These are phyloP conservation scores for Merluccius polli DNA, from an alignment of 2,797 vertebrate genomes.

Conservation along the genomic window DNA sequence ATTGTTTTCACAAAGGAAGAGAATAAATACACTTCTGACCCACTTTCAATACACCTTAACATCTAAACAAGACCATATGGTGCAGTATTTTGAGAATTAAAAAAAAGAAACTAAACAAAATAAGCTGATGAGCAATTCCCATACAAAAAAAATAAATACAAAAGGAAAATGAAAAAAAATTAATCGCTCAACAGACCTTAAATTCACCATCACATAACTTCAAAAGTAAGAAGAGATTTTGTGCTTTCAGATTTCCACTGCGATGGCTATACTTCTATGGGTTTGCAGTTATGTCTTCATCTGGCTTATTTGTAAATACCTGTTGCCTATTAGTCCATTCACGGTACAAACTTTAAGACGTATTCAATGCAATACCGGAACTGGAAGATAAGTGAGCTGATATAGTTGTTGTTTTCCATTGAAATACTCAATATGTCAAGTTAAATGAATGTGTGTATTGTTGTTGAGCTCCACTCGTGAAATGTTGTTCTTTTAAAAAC, in stretches of 20 bases:
- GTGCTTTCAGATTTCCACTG: constrained; percentile 73
- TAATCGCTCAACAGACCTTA: constrained; percentile 42
- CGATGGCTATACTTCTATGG: constrained; percentile 68
- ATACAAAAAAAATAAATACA: constrained; percentile 59
- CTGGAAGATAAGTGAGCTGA: constrained; percentile 27
- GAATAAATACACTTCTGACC: constrained; percentile 75
- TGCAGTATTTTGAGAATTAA: constrained; percentile 64
- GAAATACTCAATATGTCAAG: constrained; percentile 30
- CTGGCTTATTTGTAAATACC: constrained; percentile 52
- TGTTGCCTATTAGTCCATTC: constrained; percentile 25
- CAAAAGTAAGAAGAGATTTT: constrained; percentile 63
- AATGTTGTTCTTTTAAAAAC: constrained; percentile 4
- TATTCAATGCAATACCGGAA: neutral
- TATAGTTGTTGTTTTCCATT: constrained; percentile 33
- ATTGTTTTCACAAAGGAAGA: constrained; percentile 73
- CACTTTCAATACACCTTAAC: constrained; percentile 70
- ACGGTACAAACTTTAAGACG: neutral
- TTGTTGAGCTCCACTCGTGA: constrained; percentile 11
- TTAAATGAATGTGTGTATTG: constrained; percentile 33
- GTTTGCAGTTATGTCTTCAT: constrained; percentile 57
- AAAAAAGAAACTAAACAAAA: constrained; percentile 36
- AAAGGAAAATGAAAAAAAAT: constrained; percentile 29
- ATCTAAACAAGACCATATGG: constrained; percentile 74
- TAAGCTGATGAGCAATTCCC: constrained; percentile 65
- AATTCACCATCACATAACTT: constrained; percentile 39